Percentiles rank a stretch among this genome's conserved stretches.
These are phyloP conservation scores for Aspidiotus destructor DNA, from an alignment of 2,888 invertebrate genomes.

Conservation along the genomic window DNA sequence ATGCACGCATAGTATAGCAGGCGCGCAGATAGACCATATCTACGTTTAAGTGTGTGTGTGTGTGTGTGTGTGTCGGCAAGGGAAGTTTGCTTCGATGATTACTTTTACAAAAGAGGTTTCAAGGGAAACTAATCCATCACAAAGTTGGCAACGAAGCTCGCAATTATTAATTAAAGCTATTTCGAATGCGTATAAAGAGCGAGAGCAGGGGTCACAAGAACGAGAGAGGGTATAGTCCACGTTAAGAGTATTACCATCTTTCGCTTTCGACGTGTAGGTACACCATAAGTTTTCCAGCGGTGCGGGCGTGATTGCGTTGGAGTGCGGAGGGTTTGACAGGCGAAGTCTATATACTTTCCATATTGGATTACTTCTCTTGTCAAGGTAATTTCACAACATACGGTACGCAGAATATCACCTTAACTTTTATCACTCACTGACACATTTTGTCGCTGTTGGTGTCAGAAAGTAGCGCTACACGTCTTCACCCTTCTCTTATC, in stretches of 20 bases:
- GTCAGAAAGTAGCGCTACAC: too few species aligned
- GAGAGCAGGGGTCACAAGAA: not conserved
- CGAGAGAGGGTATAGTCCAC: constrained; percentile 22
- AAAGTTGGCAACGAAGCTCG: constrained; percentile 32
- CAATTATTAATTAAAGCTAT: constrained; percentile 32
- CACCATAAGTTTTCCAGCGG: too few species aligned
- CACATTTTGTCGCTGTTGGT: too few species aligned
- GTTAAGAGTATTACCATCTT: constrained; percentile 27
- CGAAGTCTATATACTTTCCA: not conserved
- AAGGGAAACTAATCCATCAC: constrained; percentile 32
- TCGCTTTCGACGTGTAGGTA: constrained; percentile 10
- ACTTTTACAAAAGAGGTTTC: constrained; percentile 31
- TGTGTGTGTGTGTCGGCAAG: constrained; percentile 5
- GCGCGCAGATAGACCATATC: too few species aligned
- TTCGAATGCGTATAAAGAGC: constrained; percentile 5
- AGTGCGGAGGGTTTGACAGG: not conserved
- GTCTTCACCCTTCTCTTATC: too few species aligned
- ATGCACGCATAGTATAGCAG: too few species aligned
- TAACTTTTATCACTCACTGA: too few species aligned
- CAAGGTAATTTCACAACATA: not conserved
- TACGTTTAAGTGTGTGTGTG: not conserved
- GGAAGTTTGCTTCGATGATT: constrained; percentile 31
- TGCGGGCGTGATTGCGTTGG: too few species aligned
- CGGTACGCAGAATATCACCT: too few species aligned
- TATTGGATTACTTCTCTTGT: not conserved